Conservation (phyloP, 2,797 vertebrate genomes). For the Melanotaenia boesemani region DNA sequence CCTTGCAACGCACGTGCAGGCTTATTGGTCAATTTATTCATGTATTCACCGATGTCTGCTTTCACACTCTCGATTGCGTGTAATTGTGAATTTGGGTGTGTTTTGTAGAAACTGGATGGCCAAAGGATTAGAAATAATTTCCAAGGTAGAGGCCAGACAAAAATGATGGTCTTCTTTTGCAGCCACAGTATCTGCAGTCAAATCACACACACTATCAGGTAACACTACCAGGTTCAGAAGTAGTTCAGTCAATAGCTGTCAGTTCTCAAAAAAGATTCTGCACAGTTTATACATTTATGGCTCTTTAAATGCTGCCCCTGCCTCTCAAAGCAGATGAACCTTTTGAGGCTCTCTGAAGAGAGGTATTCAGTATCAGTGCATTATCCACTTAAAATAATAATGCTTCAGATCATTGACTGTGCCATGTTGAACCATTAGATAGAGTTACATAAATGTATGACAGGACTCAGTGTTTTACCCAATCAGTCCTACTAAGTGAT, state of each 20-base stretch:
- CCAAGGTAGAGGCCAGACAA: constrained; percentile 28
- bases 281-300: not conserved
- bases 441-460: not conserved
- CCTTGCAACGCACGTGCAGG: constrained; percentile 74
- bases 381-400: constrained; percentile 7
- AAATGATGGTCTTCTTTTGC: not conserved
- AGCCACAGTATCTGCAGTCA: not conserved
- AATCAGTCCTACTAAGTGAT: constrained; percentile 3
- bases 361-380: not conserved
- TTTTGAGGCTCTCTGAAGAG: not conserved
- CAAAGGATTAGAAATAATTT: constrained; percentile 17
- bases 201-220: constrained; percentile 7
- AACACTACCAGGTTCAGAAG: not conserved
- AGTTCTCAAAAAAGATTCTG: not conserved
- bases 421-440: not conserved
- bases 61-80: constrained; percentile 62
- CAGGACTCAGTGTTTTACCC: constrained; percentile 3
- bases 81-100: constrained; percentile 66
- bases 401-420: not conserved
- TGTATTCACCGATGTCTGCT: constrained; percentile 73
- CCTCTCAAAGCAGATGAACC: not conserved
- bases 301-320: not conserved
- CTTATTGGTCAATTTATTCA: constrained; percentile 79
- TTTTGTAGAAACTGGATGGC: constrained; percentile 53
- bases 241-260: not conserved